phyloP scores from a whole-genome alignment of 2,113 vertebrate species.

The Suncus etruscus region DNA sequence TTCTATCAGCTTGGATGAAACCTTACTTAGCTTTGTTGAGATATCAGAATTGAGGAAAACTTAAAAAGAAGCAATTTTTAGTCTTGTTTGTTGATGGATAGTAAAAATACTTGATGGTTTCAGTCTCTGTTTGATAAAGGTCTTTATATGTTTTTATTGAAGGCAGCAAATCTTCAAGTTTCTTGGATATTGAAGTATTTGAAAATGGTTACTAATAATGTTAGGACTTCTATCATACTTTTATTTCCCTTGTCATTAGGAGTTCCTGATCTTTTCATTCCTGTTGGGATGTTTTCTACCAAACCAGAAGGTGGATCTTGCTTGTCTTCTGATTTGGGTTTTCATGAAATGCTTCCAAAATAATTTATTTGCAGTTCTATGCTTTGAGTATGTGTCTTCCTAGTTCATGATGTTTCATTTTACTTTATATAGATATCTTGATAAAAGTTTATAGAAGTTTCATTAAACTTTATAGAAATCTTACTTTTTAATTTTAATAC shows the following conservation, averaged over 20 bases:
- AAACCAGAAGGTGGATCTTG: neutral
- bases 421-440: neutral
- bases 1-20: constrained; percentile 40
- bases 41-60: constrained; percentile 55
- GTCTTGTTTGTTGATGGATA: neutral
- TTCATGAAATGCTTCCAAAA: neutral
- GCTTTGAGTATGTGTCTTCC: neutral
- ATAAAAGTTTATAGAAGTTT: neutral
- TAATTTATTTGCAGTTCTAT: neutral
- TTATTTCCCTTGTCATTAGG: neutral
- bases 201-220: neutral
- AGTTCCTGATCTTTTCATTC: neutral
- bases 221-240: neutral
- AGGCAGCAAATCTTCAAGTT: neutral
- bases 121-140: neutral
- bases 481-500: constrained; percentile 22
- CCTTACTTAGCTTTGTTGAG: constrained; percentile 64
- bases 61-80: neutral
- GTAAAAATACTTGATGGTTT: constrained; percentile 6
- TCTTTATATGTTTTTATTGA: neutral
- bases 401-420: neutral
- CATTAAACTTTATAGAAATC: neutral
- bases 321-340: neutral
- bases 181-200: neutral
- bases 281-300: neutral